Conservation (phyloP, 2,888 invertebrate species). For the Andrena trimmerana region DNA sequence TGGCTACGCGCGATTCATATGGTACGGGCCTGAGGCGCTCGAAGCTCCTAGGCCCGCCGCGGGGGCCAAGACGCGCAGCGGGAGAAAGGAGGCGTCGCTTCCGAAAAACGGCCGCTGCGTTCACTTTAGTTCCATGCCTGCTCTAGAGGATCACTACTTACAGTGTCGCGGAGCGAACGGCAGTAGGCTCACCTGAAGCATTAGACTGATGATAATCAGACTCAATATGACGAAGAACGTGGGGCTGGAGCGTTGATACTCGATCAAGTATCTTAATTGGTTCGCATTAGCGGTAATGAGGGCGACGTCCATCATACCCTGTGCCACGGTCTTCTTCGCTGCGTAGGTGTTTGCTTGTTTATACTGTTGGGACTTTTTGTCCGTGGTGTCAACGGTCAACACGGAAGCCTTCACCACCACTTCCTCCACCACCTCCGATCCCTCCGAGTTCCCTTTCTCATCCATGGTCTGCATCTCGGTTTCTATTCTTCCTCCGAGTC, state of each 20-base stretch:
- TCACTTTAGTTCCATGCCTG: no score
- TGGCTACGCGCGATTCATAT: no score
- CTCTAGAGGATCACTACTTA: no score
- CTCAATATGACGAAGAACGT: slow-evolving; percentile 87
- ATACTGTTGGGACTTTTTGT: slow-evolving; percentile 63
- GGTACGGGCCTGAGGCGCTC: no score
- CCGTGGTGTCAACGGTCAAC: slow-evolving; percentile 71
- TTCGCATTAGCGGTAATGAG: slow-evolving; percentile 90
- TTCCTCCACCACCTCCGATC: slow-evolving; percentile 45
- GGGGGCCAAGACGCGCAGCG: no score
- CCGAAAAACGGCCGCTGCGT: no score
- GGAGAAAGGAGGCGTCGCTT: no score
- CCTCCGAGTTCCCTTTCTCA: background rate
- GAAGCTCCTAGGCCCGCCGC: no score
- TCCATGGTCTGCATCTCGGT: slow-evolving; percentile 7
- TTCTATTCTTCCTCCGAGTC: background rate
- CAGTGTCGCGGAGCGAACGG: background rate
- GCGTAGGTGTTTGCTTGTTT: slow-evolving; percentile 84
- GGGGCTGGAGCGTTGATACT: slow-evolving; percentile 87
- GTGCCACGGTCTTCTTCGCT: slow-evolving; percentile 88
- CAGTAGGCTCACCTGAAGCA: slow-evolving; percentile 86
- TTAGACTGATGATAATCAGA: slow-evolving; percentile 87
- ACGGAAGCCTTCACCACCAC: slow-evolving; percentile 54
- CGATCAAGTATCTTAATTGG: slow-evolving; percentile 89
- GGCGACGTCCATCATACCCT: slow-evolving; percentile 91